phyloP scores from a whole-genome alignment of 2,888 invertebrate genomes.

The Nomada ferruginata region DNA sequence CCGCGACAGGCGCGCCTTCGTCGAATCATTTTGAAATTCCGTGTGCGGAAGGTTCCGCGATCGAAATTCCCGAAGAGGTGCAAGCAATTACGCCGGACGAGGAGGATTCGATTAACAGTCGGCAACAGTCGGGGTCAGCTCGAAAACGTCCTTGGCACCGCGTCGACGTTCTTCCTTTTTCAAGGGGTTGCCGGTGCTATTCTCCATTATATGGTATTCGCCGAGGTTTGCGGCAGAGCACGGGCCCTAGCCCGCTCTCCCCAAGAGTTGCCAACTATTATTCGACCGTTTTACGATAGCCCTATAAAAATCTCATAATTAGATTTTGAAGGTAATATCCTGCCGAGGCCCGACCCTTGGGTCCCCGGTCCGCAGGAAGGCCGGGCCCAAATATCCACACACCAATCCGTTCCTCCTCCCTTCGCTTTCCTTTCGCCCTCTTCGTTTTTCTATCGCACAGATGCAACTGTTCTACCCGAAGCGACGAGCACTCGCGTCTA shows the following conservation, averaged over 20 bases:
- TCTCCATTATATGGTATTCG: slow-evolving; percentile 58
- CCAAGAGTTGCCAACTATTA: slow-evolving; percentile 65
- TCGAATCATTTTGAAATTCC: background rate
- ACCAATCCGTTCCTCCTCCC: slow-evolving; percentile 46
- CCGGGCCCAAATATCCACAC: slow-evolving; percentile 69
- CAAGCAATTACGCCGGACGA: slow-evolving; percentile 12
- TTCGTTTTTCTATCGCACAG: slow-evolving; percentile 25
- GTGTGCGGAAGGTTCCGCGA: background rate
- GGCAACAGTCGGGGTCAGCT: background rate
- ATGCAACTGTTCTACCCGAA: slow-evolving; percentile 22
- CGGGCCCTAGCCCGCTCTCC: slow-evolving; percentile 23
- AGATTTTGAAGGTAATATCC: slow-evolving; percentile 83
- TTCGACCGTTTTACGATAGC: slow-evolving; percentile 83
- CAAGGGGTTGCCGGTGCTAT: slow-evolving; percentile 18
- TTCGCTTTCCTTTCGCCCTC: slow-evolving; percentile 15
- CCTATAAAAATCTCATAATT: slow-evolving; percentile 84
- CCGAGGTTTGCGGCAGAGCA: slow-evolving; percentile 5
- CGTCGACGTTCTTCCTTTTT: slow-evolving; percentile 47
- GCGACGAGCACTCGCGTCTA: background rate
- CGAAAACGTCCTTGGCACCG: slow-evolving; percentile 40
- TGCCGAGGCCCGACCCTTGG: slow-evolving; percentile 64
- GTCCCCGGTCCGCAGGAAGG: slow-evolving; percentile 29
- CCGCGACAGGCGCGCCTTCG: background rate
- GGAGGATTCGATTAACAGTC: slow-evolving; percentile 27
- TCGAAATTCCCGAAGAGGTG: slow-evolving; percentile 1